These are phyloP conservation scores for Aporrectodea caliginosa DNA, from an alignment of 1,140 invertebrate genomes.

Conservation along the genomic window DNA sequence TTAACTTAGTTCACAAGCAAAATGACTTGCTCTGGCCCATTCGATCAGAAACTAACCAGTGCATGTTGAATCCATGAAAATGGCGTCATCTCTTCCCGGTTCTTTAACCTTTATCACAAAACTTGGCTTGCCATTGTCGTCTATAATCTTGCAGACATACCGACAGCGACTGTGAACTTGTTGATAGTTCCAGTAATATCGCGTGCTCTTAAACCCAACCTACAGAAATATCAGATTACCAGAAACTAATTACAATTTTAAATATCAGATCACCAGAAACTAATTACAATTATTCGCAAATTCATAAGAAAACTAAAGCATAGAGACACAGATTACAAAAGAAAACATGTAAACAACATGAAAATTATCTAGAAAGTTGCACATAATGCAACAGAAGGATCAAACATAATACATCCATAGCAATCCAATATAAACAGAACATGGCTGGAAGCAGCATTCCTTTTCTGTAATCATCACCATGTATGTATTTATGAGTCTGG, in stretches of 20 bases:
- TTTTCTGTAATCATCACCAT: no score
- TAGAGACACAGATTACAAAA: neutral
- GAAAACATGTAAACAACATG: neutral
- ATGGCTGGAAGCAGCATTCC: no score
- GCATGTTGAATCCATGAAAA: conserved; percentile 68
- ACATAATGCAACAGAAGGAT: no score
- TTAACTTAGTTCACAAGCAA: no score
- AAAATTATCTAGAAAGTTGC: neutral
- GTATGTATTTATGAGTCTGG: no score
- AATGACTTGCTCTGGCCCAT: no score
- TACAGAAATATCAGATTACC: conserved; percentile 36
- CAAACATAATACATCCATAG: no score
- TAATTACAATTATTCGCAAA: neutral
- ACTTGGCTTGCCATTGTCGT: conserved; percentile 78
- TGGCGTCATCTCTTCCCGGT: conserved; percentile 61
- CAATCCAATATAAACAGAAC: no score
- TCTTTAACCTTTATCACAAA: conserved; percentile 84
- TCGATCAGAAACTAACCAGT: conserved; percentile 61
- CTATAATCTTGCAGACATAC: conserved; percentile 89
- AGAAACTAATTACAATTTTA: neutral
- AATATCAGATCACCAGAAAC: neutral
- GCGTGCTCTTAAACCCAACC: conserved; percentile 60
- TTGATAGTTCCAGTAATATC: conserved; percentile 93
- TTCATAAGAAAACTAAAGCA: neutral
- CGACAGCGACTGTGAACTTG: conserved; percentile 79